Evolutionary conservation across 2,888 invertebrate species (phyloP), one percentile per base, ranked within the genome.

Genomic region (Zootermopsis nevadensis): DNA sequence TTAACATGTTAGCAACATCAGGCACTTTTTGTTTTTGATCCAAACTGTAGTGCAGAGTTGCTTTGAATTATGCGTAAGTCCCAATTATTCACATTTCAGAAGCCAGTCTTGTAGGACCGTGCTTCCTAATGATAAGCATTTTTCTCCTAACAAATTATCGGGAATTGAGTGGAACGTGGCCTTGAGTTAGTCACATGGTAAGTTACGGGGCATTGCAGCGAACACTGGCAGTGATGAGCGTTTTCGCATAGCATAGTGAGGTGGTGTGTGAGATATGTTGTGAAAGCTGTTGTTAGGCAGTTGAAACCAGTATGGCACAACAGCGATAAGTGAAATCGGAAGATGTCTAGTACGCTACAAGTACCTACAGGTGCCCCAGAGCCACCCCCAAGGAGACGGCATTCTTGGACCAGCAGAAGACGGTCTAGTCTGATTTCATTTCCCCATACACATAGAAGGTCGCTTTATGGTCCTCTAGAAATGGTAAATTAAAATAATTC

Each of bases 351-450:
- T 30, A 66, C 15, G 3, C 24, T 60, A 15, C 66, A 35, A 27
- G 12, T 60, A 60, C n/a, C n/a, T 35, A 74, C 33, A n/a, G 79
- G 48, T 7, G 82, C 84, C n/a, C 84, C 84, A 38, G 74, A 74
- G 38, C 82, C 82, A 48, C 84, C 84, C 33, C 84, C 84, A 30
- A 31, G 82, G 24, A 77, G 84, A 67, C 35, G 84, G 33, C 33
- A 76, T 48, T 80, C 82, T 4, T 82, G 80, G 74, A 60, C 80
- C 33, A 76, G 72, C 72, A 72, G 84, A 38, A 74, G 84, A 27
- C 79, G 82, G 24, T 80, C 83, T 0, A 83, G 81, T 60, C 10
- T 60, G 10, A n/a, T 66, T 79, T 19, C 35, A 35, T 24, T 55
- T 31, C 79, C 35, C 3, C 66, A 74, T n/a, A 33, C 55, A 60